phyloP scores from a whole-genome alignment of 2,797 vertebrate species.

The Crocodylus rhombifer region DNA sequence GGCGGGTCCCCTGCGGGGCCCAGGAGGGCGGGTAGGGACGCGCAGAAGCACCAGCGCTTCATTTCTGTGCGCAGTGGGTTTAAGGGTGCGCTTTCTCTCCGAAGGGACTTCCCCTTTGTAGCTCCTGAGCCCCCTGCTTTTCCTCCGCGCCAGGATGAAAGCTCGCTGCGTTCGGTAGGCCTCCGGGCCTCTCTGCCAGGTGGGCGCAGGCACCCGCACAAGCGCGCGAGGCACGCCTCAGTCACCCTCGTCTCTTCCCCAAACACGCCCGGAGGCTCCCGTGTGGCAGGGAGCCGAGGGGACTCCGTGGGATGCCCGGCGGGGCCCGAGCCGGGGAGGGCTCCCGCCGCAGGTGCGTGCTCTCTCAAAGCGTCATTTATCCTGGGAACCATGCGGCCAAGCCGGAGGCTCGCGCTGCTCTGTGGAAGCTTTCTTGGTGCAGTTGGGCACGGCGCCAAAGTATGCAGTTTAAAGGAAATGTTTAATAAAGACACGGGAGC shows the following conservation, averaged over 20 bases:
- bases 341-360: conserved; percentile 13
- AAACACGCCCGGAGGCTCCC: not conserved
- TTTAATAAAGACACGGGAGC: conserved; percentile 80
- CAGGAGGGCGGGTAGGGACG: not conserved
- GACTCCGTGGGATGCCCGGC: not conserved
- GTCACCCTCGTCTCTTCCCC: not conserved
- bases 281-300: not conserved
- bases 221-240: too few species aligned
- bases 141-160: not conserved
- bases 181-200: not conserved
- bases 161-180: not conserved
- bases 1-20: not conserved
- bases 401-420: conserved; percentile 56
- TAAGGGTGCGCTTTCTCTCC: conserved; percentile 23
- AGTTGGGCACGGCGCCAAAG: conserved; percentile 72
- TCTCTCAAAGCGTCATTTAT: conserved; percentile 4
- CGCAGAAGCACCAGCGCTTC: not conserved
- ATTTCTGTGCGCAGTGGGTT: conserved; percentile 56
- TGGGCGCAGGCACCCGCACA: not conserved
- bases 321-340: not conserved
- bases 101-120: not conserved
- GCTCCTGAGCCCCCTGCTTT: not conserved
- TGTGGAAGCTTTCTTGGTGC: conserved; percentile 66
- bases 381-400: not conserved
- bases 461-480: conserved; percentile 79